phyloP scores from a whole-genome alignment of 2,888 invertebrate genomes.

The Oasisia sp. region DNA sequence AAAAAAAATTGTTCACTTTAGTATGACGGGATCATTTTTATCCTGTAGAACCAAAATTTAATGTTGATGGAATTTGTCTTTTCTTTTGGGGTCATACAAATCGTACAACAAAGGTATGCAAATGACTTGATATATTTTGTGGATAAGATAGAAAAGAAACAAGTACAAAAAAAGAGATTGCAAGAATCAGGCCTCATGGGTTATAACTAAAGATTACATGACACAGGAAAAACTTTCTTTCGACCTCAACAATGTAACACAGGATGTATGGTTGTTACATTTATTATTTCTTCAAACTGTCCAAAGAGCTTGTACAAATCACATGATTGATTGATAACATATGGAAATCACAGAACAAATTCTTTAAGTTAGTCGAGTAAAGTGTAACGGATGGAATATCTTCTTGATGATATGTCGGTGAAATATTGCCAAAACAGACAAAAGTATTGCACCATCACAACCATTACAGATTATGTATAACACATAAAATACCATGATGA shows the following conservation, averaged over 20 bases:
- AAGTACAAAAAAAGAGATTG: no score
- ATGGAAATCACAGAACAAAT: slow-evolving; percentile 12
- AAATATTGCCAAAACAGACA: not conserved
- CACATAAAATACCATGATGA: not conserved
- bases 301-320: not conserved
- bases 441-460: not conserved
- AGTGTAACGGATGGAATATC: not conserved
- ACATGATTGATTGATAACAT: not conserved
- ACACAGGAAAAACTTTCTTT: not conserved
- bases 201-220: not conserved
- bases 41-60: no score
- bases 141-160: no score
- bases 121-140: no score
- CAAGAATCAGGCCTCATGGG: not conserved
- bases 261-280: not conserved
- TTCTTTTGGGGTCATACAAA: no score
- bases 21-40: no score
- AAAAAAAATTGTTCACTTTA: no score
- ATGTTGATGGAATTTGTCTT: no score
- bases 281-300: not conserved
- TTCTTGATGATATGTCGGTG: not conserved
- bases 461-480: not conserved
- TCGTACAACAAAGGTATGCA: no score
- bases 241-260: not conserved
- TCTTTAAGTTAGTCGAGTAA: not conserved